Base-by-base conservation (phyloP, 2,113 vertebrate genomes). In the Cettia cetti region DNA sequence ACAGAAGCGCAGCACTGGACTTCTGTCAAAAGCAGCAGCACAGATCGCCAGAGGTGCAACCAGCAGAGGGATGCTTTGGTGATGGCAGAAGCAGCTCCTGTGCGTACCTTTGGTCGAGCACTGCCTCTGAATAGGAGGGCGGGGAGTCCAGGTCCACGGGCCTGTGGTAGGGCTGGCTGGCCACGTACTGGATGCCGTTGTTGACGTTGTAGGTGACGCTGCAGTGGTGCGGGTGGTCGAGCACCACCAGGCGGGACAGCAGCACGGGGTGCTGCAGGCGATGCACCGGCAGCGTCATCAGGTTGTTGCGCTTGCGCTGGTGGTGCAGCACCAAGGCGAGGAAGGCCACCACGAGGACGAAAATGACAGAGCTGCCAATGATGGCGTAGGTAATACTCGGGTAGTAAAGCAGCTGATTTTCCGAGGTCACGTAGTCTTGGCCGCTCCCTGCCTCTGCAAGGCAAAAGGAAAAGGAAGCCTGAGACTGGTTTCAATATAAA, bases 301-400 rank as follows among this genome's bases (percentile, higher is more conserved):
- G 98, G 21, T 99, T 98, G 71, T 99, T 99, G 59, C 99, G 98
- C 82, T 99, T 99, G 72, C 99, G 98, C 92, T 99, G 99, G 94
- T 99, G 99, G 92, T 99, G 99, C 82, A 99, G 96, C 75, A 99
- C 98, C 27, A 99, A 79, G 4, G 99, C 99, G 15, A 99, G 96
- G 23, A 99, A 97, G 6, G 99, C 99, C 95, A 99, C 99, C 94
- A 99, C 99, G 37, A 99, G 97, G 7, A 99, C 99, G 0, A 99
- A 99, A 96, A 99, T 99, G 92, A 99, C 98, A 0, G 99, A 99
- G 85, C 99, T 99, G 86, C 99, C 99, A 1, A 99, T 99, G 96
- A 99, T 99, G 7, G 99, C 99, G 2, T 99, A 99, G 18, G 99
- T 99, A 84, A 99, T 99, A 57, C 99, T 99, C 30, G 99, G 99